Conservation (phyloP, 2,888 invertebrate species). For the Xestia rhomboidea region DNA sequence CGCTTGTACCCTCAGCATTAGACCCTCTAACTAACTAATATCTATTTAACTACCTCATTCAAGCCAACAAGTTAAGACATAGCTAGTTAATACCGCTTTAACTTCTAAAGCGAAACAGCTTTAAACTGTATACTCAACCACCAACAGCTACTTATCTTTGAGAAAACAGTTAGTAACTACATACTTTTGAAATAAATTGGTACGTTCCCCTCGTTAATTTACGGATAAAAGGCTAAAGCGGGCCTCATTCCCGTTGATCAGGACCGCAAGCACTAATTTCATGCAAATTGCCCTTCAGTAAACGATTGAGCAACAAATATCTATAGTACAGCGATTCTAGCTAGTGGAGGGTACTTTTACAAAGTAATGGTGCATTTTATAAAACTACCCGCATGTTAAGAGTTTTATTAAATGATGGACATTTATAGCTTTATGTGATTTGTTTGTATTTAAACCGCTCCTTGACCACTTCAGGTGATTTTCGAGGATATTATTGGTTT, state of each 20-base stretch:
- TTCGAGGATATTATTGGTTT: background rate
- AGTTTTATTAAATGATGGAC: background rate
- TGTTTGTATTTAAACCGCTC: background rate
- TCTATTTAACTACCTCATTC: background rate
- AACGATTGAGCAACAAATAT: constrained; percentile 50
- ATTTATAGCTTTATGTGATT: background rate
- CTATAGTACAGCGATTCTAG: background rate
- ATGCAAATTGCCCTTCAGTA: constrained; percentile 58
- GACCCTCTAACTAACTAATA: constrained; percentile 6
- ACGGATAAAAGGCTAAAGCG: constrained; percentile 43
- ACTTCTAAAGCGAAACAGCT: constrained; percentile 19
- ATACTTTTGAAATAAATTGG: constrained; percentile 36
- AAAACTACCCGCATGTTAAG: constrained; percentile 17
- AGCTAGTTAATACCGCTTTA: constrained; percentile 26
- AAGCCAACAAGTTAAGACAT: constrained; percentile 42
- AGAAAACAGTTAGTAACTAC: constrained; percentile 55
- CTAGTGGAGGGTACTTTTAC: constrained; percentile 26
- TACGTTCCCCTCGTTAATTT: constrained; percentile 43
- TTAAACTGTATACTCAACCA: constrained; percentile 38
- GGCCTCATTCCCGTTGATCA: constrained; percentile 41
- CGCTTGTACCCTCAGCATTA: background rate
- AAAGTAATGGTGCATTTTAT: constrained; percentile 22
- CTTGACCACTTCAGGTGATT: background rate
- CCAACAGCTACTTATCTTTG: constrained; percentile 28
- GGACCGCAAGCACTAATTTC: constrained; percentile 51